These are phyloP conservation scores for Metaphire vulgaris DNA, from an alignment of 1,140 invertebrate species.

Conservation along the genomic window DNA sequence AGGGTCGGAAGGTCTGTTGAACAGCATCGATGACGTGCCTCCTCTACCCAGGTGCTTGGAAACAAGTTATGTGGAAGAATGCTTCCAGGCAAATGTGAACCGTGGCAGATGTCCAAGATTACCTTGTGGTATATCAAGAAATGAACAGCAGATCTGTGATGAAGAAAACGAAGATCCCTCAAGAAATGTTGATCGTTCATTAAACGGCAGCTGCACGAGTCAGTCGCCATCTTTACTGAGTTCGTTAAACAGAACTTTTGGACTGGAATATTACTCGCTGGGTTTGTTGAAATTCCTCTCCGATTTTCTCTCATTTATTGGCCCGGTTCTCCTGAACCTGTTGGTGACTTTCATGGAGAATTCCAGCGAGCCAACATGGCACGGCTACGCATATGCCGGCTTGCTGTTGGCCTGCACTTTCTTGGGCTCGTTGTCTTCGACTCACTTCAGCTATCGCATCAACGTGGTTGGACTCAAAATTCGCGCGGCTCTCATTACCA, in stretches of 20 bases:
- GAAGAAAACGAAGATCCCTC: constrained; percentile 6
- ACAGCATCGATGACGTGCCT: constrained; percentile 72
- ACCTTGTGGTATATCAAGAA: not conserved
- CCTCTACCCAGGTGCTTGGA: constrained; percentile 69
- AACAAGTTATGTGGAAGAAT: constrained; percentile 58
- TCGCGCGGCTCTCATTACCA: constrained; percentile 70
- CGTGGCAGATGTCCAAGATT: not conserved
- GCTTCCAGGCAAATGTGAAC: constrained; percentile 52
- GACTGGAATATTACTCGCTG: constrained; percentile 76
- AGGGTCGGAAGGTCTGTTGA: constrained; percentile 65
- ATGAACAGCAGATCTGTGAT: constrained; percentile 9
- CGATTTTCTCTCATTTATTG: constrained; percentile 76
- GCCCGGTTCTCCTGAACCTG: constrained; percentile 77
- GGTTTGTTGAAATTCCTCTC: constrained; percentile 78
- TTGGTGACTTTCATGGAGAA: constrained; percentile 75
- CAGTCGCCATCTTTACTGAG: constrained; percentile 57
- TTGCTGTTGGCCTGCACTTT: constrained; percentile 58
- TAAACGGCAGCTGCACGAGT: constrained; percentile 47
- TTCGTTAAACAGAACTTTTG: constrained; percentile 75
- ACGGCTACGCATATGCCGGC: constrained; percentile 73
- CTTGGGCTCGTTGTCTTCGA: constrained; percentile 66
- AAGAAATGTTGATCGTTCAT: constrained; percentile 33
- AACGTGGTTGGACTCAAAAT: constrained; percentile 79
- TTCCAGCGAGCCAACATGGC: constrained; percentile 58
- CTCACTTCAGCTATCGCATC: constrained; percentile 85